Base-by-base conservation (phyloP, 1,140 invertebrate genomes). In the Drosophila pectinifera region DNA sequence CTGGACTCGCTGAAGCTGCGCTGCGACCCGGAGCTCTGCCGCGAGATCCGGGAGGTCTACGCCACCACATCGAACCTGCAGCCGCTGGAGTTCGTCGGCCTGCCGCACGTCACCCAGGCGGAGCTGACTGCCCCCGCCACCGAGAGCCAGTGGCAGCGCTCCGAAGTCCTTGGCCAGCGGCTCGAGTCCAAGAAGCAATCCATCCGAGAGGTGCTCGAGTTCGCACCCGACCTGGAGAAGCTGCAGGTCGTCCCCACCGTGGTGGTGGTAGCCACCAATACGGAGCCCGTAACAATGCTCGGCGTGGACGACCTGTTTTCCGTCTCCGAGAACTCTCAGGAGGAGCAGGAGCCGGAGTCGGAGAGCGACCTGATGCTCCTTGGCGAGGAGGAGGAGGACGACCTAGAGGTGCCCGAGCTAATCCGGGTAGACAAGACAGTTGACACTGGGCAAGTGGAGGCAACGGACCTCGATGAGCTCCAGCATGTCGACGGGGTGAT, bases 201-300 rank as follows among this genome's bases (percentile, higher is more conserved):
- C 3, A 84, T 91, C 4, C 55, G 59, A 31, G 22, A 36, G 0
- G 80, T 91, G 0, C 16, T 91, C 0, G 48, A 59, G 20, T 79
- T 73, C 39, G 85, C 61, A 14, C 90, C 90, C 0, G 59, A 83
- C 0, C n/a, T 91, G 0, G 36, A 76, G 0, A 3, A 74, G 11
- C 46, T 91, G n/a, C 79, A 91, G 38, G 45, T 91, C 0, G 51
- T 41, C 4, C 53, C 45, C 6, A 7, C 26, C n/a, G 3, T 14
- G 0, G 34, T 7, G 18, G 59, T 10, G 0, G 0, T 11, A 3
- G 5, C 3, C 5, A n/a, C 22, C 10, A n/a, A 26, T 0, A 10
- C 10, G 3, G 22, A 14, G 0, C 13, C 11, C 14, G 43, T 65
- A 11, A 14, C 7, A 4, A 68, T 10, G 11, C 2, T 74, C 8